phyloP scores from a whole-genome alignment of 2,113 vertebrate genomes.

The Saccopteryx leptura region DNA sequence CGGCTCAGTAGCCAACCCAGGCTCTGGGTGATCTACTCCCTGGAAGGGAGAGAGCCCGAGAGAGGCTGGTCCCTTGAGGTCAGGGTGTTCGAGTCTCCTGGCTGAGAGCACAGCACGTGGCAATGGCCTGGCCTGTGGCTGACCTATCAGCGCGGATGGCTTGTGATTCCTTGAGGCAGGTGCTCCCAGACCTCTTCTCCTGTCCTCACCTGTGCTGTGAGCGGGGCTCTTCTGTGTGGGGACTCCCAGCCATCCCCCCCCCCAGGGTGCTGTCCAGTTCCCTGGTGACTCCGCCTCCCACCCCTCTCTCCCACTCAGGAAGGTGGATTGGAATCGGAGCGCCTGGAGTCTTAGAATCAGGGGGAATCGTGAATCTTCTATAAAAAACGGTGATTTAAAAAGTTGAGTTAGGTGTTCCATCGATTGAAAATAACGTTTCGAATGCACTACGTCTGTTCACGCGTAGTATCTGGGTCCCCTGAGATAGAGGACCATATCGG shows the following conservation, averaged over 20 bases:
- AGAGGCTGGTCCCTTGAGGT: constrained; percentile 1
- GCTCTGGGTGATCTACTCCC: constrained; percentile 40
- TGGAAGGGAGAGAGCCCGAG: not conserved
- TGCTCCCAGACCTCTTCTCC: not conserved
- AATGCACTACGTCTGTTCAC: not conserved
- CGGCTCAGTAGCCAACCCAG: constrained; percentile 69
- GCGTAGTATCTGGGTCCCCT: not conserved
- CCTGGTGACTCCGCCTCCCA: not conserved
- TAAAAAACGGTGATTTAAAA: not conserved
- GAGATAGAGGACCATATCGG: not conserved
- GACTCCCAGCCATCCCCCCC: not conserved
- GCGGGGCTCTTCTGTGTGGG: not conserved
- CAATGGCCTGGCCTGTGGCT: not conserved
- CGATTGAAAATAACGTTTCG: not conserved
- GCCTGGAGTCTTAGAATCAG: not conserved
- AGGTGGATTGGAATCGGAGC: not conserved
- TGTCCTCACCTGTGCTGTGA: rapidly evolving
- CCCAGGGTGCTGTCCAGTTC: no score
- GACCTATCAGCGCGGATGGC: not conserved
- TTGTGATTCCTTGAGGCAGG: not conserved
- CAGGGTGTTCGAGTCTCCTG: not conserved
- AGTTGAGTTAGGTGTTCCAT: not conserved
- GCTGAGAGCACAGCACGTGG: not conserved
- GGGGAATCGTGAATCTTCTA: not conserved
- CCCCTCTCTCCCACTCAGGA: not conserved